Evolutionary conservation across 2,797 vertebrate species (phyloP).

Genomic region (Syngnathus acus): DNA sequence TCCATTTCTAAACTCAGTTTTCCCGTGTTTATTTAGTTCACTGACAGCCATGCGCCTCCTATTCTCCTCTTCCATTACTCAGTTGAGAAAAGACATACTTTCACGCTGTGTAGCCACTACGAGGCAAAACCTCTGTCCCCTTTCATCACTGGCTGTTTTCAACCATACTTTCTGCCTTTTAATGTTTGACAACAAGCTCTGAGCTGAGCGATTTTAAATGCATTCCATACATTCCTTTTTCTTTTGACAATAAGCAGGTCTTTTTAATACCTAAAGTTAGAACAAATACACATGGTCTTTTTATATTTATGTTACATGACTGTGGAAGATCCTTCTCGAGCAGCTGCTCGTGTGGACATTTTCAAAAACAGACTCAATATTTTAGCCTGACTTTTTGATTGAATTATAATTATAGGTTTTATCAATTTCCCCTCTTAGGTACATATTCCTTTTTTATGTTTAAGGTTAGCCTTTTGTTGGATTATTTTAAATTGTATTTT

Average conservation of each 20-base stretch:
- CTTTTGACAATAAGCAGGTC: slow-evolving; percentile 1
- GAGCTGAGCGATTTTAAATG: slow-evolving; percentile 29
- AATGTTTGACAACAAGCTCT: slow-evolving; percentile 18
- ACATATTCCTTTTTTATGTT: too few relatives aligned
- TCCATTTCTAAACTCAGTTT: not conserved
- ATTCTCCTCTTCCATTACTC: slow-evolving; percentile 21
- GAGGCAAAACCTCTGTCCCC: slow-evolving; percentile 28
- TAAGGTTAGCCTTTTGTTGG: too few relatives aligned
- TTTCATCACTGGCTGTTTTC: slow-evolving; percentile 40
- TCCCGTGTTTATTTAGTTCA: not conserved
- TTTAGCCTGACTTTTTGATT: too few relatives aligned
- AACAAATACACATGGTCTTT: not conserved
- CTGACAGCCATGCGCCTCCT: not conserved
- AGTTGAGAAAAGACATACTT: slow-evolving; percentile 10
- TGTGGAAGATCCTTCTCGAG: not conserved
- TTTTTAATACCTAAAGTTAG: not conserved
- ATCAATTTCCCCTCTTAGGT: too few relatives aligned
- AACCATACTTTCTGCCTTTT: slow-evolving; percentile 20
- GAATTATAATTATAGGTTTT: too few relatives aligned
- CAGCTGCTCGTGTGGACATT: not conserved
- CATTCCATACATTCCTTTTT: slow-evolving; percentile 21
- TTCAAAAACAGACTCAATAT: not conserved
- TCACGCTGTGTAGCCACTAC: slow-evolving; percentile 24
- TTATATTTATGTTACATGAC: not conserved
- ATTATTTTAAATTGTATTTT: too few relatives aligned